Base-by-base conservation (phyloP, 1,140 invertebrate genomes). In the Akabosia matsudoensis region DNA sequence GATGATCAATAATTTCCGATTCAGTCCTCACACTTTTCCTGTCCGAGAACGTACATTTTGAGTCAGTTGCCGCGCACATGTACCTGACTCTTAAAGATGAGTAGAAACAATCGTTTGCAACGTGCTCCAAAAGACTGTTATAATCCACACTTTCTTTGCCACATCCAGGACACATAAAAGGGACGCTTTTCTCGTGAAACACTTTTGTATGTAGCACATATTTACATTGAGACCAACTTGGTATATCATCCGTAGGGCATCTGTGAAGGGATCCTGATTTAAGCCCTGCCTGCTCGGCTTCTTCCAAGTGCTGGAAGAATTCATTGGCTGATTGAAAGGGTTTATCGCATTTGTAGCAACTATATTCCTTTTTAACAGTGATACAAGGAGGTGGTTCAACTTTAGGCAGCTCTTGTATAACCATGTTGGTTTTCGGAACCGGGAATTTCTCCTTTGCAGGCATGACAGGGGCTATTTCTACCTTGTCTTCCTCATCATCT, bases 171-270 rank as follows among this genome's bases (percentile, higher is more conserved):
- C 74, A 75, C 7, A 75, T 26, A 33, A 75, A 75, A 22, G 74
- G 74, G 1, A 34, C 30, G 13, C 18, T 30, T 24, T 67, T 75
- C 14, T 75, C 74, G 34, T 75, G 74, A 24, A 64, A 75, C n/a
- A 75, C 34, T 33, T 61, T 56, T 1, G 74, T 64, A 28, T 75
- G 74, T 24, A 64, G 16, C 18, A 26, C 28, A 18, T 51, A 61
- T 28, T 75, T 26, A 33, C 74, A 75, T 34, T 75, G 74, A 24
- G 74, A 75, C 61, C 74, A 33, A 18, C 31, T 75, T 10, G 74
- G 74, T 1, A 64, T 45, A 14, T 61, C 56, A 33, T 75, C 74
- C 31, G 61, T 34, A 14, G 26, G 31, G 24, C 74, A 75, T n/a
- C 61, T 24, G 30, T 67, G 61, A 7, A 67, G 61, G 7, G 61